A percentile compares a stretch with the other conserved stretches of the same genome.
phyloP scores from a whole-genome alignment of 1,140 invertebrate genomes.

The Druon quercuslanigerum region DNA sequence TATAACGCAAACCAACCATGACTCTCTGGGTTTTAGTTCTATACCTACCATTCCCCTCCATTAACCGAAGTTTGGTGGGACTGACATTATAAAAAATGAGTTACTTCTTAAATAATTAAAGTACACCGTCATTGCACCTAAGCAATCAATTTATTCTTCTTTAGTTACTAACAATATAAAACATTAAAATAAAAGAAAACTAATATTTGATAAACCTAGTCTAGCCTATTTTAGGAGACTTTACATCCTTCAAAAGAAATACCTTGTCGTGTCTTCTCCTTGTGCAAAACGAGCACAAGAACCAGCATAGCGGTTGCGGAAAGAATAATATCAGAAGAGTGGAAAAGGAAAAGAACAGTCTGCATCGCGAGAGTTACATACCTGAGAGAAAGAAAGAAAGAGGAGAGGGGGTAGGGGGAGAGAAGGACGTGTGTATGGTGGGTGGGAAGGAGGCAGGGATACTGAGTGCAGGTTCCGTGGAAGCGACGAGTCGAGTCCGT shows the following conservation, averaged over 20 bases:
- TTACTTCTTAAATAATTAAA: no score
- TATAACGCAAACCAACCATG: no score
- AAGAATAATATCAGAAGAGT: conserved; percentile 16
- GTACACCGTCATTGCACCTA: no score
- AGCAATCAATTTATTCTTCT: no score
- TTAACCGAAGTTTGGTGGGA: no score
- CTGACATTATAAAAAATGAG: no score
- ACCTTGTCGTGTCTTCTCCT: not conserved
- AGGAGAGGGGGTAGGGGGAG: no score
- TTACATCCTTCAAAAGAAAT: conserved; percentile 51
- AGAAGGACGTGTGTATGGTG: not conserved
- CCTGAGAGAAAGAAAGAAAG: not conserved
- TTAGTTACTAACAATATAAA: not conserved
- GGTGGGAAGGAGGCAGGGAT: not conserved
- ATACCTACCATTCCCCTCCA: no score
- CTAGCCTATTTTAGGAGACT: conserved; percentile 48
- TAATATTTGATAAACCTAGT: conserved; percentile 25
- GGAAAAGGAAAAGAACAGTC: conserved; percentile 8
- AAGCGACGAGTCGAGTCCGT: not conserved
- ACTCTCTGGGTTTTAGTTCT: no score
- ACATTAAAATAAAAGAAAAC: not conserved
- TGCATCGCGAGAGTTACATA: conserved; percentile 33
- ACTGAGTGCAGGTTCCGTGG: conserved; percentile 6
- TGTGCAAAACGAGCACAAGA: conserved; percentile 12
- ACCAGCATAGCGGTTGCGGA: conserved; percentile 10